These are phyloP conservation scores for Oriolus oriolus DNA, from an alignment of 2,113 vertebrate genomes.

Conservation along the genomic window DNA sequence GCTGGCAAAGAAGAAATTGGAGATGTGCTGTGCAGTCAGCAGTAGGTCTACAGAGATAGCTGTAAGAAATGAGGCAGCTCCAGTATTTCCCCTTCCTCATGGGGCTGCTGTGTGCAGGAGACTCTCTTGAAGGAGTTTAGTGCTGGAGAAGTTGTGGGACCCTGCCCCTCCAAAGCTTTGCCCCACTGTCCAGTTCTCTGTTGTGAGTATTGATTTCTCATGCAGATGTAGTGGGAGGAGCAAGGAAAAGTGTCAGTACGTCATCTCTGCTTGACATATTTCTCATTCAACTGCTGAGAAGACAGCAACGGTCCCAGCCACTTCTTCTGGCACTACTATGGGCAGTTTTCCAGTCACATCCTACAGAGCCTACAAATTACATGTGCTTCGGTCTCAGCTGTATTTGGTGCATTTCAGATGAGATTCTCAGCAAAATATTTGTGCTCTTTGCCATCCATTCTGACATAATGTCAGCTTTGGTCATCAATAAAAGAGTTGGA, in stretches of 20 bases:
- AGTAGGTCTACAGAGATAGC: neutral
- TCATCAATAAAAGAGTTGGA: neutral
- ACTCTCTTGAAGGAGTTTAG: neutral
- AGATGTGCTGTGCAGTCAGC: neutral
- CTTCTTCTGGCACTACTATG: neutral
- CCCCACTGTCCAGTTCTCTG: neutral
- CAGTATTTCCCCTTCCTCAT: fast-evolving
- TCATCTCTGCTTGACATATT: neutral
- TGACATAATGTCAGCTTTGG: neutral
- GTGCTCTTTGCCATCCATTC: neutral
- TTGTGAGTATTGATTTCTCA: neutral
- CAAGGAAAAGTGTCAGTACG: neutral
- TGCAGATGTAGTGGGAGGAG: neutral
- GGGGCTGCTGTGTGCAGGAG: neutral
- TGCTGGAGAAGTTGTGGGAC: neutral
- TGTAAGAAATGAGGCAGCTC: neutral
- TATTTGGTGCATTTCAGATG: neutral
- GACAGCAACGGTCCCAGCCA: neutral
- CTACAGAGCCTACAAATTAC: neutral
- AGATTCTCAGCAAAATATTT: neutral
- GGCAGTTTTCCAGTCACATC: neutral
- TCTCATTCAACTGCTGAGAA: neutral
- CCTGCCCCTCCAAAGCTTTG: neutral
- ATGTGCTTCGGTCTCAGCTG: neutral
- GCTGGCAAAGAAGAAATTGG: neutral